A percentile compares a stretch with the other conserved stretches of the same genome.
These are phyloP conservation scores for Beroe ovata DNA, from an alignment of 37 sponge, comb jelly and placozoan genomes.

Conservation along the genomic window DNA sequence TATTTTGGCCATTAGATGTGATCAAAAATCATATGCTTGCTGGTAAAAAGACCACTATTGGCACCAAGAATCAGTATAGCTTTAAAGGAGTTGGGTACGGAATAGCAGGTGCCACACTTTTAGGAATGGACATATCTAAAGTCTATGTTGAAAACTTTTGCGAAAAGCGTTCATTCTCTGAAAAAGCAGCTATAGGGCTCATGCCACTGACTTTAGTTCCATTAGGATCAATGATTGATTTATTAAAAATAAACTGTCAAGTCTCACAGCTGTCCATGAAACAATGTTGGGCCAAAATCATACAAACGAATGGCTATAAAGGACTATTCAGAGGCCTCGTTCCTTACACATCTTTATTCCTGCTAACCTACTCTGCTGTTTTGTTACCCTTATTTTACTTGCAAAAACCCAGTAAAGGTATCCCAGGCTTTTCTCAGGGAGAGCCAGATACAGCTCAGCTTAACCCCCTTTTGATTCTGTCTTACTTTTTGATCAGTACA, in stretches of 20 bases:
- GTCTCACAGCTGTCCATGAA: conserved; percentile 20
- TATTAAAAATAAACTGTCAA: conserved; percentile 15
- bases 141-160: neutral
- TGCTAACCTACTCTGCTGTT: neutral
- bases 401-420: conserved; percentile 1
- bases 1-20: conserved; percentile 50
- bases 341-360: conserved; percentile 1
- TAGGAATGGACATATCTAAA: neutral
- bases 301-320: neutral
- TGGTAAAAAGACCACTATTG: conserved; percentile 4
- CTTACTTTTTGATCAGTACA: neutral
- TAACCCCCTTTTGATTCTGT: neutral
- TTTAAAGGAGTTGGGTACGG: conserved; percentile 39
- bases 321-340: conserved; percentile 48
- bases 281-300: conserved; percentile 11
- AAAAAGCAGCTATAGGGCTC: neutral
- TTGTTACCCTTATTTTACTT: neutral
- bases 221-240: neutral
- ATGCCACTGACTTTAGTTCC: conserved; percentile 1
- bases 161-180: neutral
- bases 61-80: neutral
- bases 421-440: neutral
- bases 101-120: conserved; percentile 1
- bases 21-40: conserved; percentile 35
- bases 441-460: neutral